Base-by-base conservation (phyloP, 2,888 invertebrate genomes). In the Eutolmus rufibarbis region DNA sequence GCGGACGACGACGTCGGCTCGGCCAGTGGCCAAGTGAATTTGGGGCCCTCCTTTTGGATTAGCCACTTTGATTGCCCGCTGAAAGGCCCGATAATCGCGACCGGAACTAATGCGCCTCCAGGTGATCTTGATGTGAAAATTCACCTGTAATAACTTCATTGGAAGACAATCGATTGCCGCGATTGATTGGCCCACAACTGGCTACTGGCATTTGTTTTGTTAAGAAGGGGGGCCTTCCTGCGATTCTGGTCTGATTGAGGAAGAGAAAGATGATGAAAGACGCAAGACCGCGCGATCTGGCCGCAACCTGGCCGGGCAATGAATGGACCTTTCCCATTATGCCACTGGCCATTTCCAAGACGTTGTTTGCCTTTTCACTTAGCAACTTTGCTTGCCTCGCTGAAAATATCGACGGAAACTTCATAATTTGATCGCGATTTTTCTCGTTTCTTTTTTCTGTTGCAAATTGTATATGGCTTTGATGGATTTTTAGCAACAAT, bases 101-200 rank as follows among this genome's bases (percentile, higher is more conserved):
- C 85, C 74, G 85, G 74, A 85, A 66, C 78, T 66, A 57, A 86
- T 86, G 78, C 86, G 79, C 57, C 87, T 76, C 76, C 74, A 81
- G 88, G 87, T 78, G 85, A 87, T 88, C 87, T 51, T 87, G 78
- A 87, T 88, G 86, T 88, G 85, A 88, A 87, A 87, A 87, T 87
- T 87, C 66, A 88, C 84, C 86, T 57, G 87, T 87, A 88, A 88
- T 88, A 87, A 87, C 88, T 88, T 88, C 86, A 88, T 88, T 87
- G 74, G 87, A 76, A 87, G 87, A 87, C 88, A 88, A 87, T 87
- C 81, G 88, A 86, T 87, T 86, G 43, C 57, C 19, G 43, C 43
- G 77, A 86, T 86, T 86, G 77, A 86, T 86, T 86, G 76, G 56
- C 46, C 74, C 76, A 77, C n/a, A 86, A 77, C 77, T 56, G 56